phyloP scores from a whole-genome alignment of 1,140 invertebrate genomes.

The Drosophila bocki region DNA sequence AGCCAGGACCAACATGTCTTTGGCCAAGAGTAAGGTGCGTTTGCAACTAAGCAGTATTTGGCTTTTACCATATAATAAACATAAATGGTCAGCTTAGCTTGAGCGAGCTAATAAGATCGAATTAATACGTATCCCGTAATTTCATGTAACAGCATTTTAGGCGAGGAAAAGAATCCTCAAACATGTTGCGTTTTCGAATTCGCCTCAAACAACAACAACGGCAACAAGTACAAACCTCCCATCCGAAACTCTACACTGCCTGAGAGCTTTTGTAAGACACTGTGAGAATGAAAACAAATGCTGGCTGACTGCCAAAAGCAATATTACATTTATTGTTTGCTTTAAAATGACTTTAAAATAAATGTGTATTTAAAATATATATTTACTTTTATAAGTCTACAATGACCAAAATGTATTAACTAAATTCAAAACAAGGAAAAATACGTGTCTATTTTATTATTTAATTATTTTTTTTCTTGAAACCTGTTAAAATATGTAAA shows the following conservation, averaged over 20 bases:
- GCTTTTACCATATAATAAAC: background rate
- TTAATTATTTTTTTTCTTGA: background rate
- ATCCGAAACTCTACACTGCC: constrained; percentile 29
- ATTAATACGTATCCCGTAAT: background rate
- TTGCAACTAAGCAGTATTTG: constrained; percentile 45
- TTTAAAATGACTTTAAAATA: background rate
- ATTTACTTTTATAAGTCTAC: no score
- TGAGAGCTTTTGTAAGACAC: constrained; percentile 55
- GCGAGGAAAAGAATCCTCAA: constrained; percentile 28
- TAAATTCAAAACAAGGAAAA: background rate
- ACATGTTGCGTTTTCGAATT: constrained; percentile 72
- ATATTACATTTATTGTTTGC: no score
- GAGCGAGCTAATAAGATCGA: background rate
- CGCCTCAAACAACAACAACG: constrained; percentile 60
- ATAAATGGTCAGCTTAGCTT: background rate
- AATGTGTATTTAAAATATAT: no score
- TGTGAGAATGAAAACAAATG: background rate
- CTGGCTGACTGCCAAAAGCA: background rate
- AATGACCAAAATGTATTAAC: background rate
- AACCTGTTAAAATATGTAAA: background rate
- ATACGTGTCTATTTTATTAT: background rate
- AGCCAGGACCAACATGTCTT: constrained; percentile 13
- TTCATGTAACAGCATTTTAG: constrained; percentile 11
- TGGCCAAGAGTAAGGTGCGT: constrained; percentile 48
- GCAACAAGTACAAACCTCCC: constrained; percentile 71